Evolutionary conservation across 2,797 vertebrate species (phyloP).

Genomic region (Fringilla coelebs): DNA sequence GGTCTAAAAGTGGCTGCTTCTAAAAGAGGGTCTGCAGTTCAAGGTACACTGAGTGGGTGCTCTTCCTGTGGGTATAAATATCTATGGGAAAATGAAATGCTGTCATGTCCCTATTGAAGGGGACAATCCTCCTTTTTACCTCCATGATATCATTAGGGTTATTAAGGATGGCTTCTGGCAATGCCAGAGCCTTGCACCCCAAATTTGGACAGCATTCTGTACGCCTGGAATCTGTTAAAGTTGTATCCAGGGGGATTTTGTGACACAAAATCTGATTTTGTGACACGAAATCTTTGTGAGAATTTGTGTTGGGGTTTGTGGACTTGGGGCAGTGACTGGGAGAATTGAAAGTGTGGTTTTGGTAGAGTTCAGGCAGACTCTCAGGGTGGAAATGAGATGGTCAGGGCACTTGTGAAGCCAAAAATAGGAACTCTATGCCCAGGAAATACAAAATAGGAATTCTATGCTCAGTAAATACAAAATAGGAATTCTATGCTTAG

Average conservation of each 20-base stretch:
- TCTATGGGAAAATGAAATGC: not conserved
- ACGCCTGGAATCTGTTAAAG: not conserved
- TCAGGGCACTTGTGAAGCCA: not conserved
- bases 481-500: not conserved
- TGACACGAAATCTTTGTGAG: not conserved
- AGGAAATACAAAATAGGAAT: not conserved
- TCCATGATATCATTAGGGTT: fast-evolving
- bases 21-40: not conserved
- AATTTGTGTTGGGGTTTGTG: not conserved
- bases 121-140: not conserved
- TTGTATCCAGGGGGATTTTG: not conserved
- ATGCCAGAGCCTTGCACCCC: not conserved
- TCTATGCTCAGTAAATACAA: not conserved
- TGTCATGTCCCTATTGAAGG: fast-evolving
- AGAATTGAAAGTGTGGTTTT: not conserved
- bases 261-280: no score
- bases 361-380: not conserved
- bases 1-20: not conserved
- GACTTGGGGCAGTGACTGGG: not conserved
- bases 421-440: not conserved
- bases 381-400: not conserved
- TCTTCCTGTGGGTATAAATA: not conserved
- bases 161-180: not conserved
- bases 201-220: fast-evolving
- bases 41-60: fast-evolving